A percentile compares a stretch with the other conserved stretches of the same genome.
These are phyloP conservation scores for Nebria brevicollis DNA, from an alignment of 2,888 invertebrate genomes.

Conservation along the genomic window DNA sequence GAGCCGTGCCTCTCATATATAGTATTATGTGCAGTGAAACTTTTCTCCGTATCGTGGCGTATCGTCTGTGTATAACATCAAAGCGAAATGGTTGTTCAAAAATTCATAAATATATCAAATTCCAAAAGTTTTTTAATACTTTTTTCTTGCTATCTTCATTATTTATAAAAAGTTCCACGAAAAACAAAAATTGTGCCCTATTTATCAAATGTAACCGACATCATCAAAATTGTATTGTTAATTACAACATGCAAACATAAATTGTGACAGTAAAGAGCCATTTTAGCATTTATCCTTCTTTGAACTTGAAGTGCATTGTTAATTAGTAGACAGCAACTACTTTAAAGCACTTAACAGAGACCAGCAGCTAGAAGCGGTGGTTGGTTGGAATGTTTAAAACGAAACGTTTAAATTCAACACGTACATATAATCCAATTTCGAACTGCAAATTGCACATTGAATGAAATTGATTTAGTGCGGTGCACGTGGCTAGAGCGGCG, in stretches of 20 bases:
- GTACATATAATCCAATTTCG: neutral
- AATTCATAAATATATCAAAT: neutral
- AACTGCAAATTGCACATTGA: neutral
- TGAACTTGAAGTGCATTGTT: neutral
- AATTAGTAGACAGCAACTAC: neutral
- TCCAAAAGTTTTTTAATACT: neutral
- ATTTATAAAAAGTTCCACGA: no score
- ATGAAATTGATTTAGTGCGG: neutral
- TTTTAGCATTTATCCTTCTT: neutral
- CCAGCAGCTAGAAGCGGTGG: neutral
- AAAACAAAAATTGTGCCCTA: no score
- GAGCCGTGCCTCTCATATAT: neutral
- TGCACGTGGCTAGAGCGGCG: neutral
- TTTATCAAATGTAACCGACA: no score
- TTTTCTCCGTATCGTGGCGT: neutral
- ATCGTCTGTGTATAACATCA: neutral
- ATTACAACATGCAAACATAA: neutral
- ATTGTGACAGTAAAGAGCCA: neutral
- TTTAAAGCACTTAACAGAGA: neutral
- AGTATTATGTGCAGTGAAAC: neutral
- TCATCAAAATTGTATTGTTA: no score
- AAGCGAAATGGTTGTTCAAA: neutral
- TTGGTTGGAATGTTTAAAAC: neutral
- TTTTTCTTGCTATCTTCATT: neutral
- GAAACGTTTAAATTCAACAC: constrained; percentile 1